A percentile compares a stretch with the other conserved stretches of the same genome.
Conservation (phyloP, 2,797 vertebrate species). For the Siniperca undulata region DNA sequence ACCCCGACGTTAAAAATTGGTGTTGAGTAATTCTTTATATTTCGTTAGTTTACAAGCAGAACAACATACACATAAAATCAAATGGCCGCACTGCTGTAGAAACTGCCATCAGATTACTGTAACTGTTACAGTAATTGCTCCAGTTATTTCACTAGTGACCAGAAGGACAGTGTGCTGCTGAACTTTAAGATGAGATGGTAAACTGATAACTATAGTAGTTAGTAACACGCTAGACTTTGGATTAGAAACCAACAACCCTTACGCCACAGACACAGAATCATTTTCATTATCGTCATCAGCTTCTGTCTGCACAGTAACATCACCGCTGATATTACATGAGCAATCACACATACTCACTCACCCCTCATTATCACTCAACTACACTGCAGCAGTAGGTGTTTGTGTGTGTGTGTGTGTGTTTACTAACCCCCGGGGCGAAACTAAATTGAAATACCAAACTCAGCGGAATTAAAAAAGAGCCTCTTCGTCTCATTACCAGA, state of each 20-base stretch:
- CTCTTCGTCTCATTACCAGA: conserved; percentile 78
- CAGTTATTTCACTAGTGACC: no score
- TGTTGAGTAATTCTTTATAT: no score
- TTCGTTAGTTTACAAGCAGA: no score
- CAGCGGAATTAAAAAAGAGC: conserved; percentile 71
- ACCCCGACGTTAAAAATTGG: no score
- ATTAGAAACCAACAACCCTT: conserved; percentile 5
- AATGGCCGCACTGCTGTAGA: no score
- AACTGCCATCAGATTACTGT: no score
- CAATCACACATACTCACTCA: conserved; percentile 16
- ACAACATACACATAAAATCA: no score
- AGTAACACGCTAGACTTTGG: neutral
- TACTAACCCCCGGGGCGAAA: conserved; percentile 61
- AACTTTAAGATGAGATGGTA: neutral
- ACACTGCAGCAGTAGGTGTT: conserved; percentile 27
- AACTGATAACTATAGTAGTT: neutral
- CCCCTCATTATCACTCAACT: conserved; percentile 37
- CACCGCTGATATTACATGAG: conserved; percentile 6
- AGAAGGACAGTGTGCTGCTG: no score
- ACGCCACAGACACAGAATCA: neutral
- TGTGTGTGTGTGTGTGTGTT: conserved; percentile 42
- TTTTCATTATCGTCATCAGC: neutral
- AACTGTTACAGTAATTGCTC: no score
- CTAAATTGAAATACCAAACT: conserved; percentile 66
- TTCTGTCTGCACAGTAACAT: neutral